These are phyloP conservation scores for Drosophila sucinea DNA, from an alignment of 1,140 invertebrate species.

Conservation along the genomic window DNA sequence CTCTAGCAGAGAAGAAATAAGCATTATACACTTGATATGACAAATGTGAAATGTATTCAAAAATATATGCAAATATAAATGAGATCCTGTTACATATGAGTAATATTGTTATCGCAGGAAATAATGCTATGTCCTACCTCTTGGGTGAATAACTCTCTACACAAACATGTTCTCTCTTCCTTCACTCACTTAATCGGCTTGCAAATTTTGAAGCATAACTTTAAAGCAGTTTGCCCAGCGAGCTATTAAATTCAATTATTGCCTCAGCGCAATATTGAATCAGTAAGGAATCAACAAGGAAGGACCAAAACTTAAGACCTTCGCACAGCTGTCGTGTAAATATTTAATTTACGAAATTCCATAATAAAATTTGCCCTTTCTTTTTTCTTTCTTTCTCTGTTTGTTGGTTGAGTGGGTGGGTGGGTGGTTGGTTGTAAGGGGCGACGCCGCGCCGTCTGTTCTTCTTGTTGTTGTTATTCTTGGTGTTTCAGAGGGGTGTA, in stretches of 20 bases:
- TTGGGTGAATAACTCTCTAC: not conserved
- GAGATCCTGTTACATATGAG: not conserved
- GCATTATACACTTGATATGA: too few species aligned
- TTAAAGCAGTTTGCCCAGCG: conserved; percentile 32
- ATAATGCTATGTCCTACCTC: not conserved
- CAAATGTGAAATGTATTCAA: too few species aligned
- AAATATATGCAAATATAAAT: not conserved
- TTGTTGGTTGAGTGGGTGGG: not conserved
- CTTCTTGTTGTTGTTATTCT: conserved; percentile 21
- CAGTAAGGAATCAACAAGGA: conserved; percentile 21
- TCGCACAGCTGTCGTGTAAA: conserved; percentile 78
- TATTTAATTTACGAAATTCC: conserved; percentile 80
- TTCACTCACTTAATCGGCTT: not conserved
- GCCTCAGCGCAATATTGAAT: conserved; percentile 63
- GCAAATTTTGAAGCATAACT: conserved; percentile 13
- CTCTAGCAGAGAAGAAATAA: too few species aligned
- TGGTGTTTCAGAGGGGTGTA: conserved; percentile 30
- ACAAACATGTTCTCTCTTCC: not conserved
- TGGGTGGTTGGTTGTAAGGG: too few species aligned
- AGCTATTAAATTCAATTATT: conserved; percentile 74
- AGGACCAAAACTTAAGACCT: conserved; percentile 47
- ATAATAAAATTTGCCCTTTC: conserved; percentile 69
- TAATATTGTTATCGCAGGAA: too few species aligned
- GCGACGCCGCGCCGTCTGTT: conserved; percentile 27
- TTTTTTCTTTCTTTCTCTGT: not conserved